Evolutionary conservation across 2,888 invertebrate genomes (phyloP).

Genomic region (Orgyia antiqua): DNA sequence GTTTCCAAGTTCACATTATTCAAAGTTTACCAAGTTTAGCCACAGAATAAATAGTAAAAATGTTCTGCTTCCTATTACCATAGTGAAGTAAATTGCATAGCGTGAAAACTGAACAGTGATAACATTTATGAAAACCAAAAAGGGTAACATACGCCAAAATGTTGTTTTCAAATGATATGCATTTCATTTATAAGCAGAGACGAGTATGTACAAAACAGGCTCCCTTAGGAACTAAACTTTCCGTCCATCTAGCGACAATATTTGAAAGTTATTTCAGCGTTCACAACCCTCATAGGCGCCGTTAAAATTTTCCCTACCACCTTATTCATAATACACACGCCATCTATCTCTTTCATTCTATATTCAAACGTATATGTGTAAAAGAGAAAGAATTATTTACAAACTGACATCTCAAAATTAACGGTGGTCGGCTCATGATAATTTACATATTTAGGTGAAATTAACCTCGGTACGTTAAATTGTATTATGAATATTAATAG

Average conservation of each 20-base stretch:
- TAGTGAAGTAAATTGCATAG: background rate
- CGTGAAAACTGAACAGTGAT: conserved; percentile 20
- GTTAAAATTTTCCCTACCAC: conserved; percentile 76
- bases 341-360: conserved; percentile 39
- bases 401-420: conserved; percentile 74
- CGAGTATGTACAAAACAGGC: conserved; percentile 62
- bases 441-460: conserved; percentile 80
- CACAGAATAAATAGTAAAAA: conserved; percentile 20
- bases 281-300: conserved; percentile 79
- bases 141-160: conserved; percentile 40
- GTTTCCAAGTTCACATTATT: conserved; percentile 28
- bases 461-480: conserved; percentile 77
- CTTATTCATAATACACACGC: conserved; percentile 73
- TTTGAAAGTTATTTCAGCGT: conserved; percentile 78
- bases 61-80: conserved; percentile 8
- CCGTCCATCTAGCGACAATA: conserved; percentile 78
- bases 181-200: conserved; percentile 73
- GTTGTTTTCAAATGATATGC: conserved; percentile 65
- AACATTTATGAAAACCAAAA: conserved; percentile 11
- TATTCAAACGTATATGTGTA: conserved; percentile 19
- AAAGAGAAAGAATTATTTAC: conserved; percentile 58
- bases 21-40: conserved; percentile 6
- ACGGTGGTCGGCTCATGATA: conserved; percentile 78
- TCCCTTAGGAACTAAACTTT: conserved; percentile 74
- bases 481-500: conserved; percentile 79